A percentile compares a stretch with the other conserved stretches of the same genome.
Conservation (phyloP, 2,113 vertebrate species). For the Macrotis lagotis region DNA sequence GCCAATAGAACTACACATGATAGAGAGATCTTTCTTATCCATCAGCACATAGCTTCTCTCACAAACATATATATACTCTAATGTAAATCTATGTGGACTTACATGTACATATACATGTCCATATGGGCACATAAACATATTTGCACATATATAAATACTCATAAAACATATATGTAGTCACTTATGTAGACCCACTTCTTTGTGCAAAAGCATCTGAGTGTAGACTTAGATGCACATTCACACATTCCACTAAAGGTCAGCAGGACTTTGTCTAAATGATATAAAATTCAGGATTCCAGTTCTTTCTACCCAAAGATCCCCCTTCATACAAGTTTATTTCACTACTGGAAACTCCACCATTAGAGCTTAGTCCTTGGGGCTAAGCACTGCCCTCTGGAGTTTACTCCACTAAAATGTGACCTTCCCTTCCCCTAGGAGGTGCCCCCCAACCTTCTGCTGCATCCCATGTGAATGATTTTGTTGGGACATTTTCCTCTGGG, state of each 20-base stretch:
- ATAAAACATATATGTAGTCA: background rate
- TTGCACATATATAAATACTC: background rate
- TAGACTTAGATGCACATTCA: background rate
- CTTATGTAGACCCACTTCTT: background rate
- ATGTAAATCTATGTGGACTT: too few relatives aligned
- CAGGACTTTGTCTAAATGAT: background rate
- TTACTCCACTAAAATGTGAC: background rate
- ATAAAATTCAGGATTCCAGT: background rate
- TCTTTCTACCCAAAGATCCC: background rate
- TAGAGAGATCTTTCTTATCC: background rate
- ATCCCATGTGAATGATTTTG: background rate
- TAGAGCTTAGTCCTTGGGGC: background rate
- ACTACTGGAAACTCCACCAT: background rate
- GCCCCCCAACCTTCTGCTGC: background rate
- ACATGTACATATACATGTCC: background rate
- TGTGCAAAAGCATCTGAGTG: background rate
- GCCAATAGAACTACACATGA: background rate
- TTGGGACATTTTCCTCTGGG: background rate
- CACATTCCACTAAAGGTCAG: background rate
- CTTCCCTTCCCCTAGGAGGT: background rate
- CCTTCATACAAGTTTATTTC: background rate
- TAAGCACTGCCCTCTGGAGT: accelerated
- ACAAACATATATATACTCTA: background rate
- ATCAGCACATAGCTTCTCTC: background rate
- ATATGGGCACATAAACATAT: background rate